Conservation (phyloP, 1,140 invertebrate species). For the Anthonomus grandis region DNA sequence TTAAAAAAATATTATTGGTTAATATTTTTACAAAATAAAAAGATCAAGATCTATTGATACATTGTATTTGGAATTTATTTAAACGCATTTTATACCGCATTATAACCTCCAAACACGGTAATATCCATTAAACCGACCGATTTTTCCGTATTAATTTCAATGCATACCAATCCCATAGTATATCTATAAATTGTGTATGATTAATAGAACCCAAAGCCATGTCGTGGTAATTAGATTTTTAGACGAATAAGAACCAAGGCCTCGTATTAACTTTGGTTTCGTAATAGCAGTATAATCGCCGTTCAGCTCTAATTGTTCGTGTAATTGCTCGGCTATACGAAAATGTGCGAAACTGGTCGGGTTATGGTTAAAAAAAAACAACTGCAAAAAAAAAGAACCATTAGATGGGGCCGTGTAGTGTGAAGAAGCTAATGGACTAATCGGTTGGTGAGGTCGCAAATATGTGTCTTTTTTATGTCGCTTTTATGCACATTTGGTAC, state of each 20-base stretch:
- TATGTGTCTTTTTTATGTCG: too few species aligned
- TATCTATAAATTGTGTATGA: slow-evolving; percentile 29
- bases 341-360: slow-evolving; percentile 14
- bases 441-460: too few species aligned
- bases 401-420: too few species aligned
- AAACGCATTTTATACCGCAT: neutral
- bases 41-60: too few species aligned
- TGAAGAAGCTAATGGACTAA: too few species aligned
- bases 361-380: slow-evolving; percentile 12
- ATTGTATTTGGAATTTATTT: too few species aligned
- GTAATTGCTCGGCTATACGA: slow-evolving; percentile 28
- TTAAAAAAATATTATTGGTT: too few species aligned
- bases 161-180: neutral
- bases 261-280: slow-evolving; percentile 28
- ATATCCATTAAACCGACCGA: neutral
- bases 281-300: slow-evolving; percentile 31
- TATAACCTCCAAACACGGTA: neutral
- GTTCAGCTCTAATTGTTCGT: slow-evolving; percentile 35
- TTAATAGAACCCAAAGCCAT: slow-evolving; percentile 21
- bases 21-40: too few species aligned
- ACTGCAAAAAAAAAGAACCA: too few species aligned
- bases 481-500: too few species aligned
- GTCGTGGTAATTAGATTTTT: slow-evolving; percentile 30
- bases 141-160: neutral
- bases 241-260: slow-evolving; percentile 31